Conservation (phyloP, 1,140 invertebrate genomes). For the Probaryconus sp. region DNA sequence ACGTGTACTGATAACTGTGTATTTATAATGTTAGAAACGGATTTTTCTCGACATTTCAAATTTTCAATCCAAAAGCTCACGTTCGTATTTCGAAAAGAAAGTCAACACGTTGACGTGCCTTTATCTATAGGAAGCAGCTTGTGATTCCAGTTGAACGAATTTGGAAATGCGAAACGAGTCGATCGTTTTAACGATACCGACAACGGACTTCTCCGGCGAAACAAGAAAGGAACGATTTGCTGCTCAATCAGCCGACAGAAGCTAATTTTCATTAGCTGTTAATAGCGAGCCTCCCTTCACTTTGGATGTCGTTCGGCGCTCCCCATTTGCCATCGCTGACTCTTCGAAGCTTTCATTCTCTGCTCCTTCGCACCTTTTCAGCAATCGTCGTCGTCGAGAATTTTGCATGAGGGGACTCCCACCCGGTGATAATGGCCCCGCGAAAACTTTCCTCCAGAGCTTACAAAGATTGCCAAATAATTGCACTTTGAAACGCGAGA, state of each 20-base stretch:
- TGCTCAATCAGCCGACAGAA: constrained; percentile 78
- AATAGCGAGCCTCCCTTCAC: constrained; percentile 66
- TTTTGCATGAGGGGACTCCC: constrained; percentile 62
- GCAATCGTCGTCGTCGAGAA: constrained; percentile 41
- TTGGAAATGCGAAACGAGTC: constrained; percentile 62
- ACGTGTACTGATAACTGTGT: no score
- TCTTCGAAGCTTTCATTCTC: constrained; percentile 54
- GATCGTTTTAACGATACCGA: constrained; percentile 70
- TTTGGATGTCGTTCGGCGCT: constrained; percentile 34
- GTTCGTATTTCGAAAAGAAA: no score
- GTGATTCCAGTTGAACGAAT: constrained; percentile 35
- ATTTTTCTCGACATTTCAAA: no score
- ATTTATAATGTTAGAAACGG: no score
- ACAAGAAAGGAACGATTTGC: constrained; percentile 78
- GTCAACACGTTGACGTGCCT: constrained; percentile 8
- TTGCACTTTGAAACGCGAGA: constrained; percentile 47
- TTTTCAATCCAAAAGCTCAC: no score
- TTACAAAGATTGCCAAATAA: constrained; percentile 60
- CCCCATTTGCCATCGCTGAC: constrained; percentile 58
- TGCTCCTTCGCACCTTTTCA: constrained; percentile 63
- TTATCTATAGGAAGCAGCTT: constrained; percentile 21
- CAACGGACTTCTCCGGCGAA: constrained; percentile 68
- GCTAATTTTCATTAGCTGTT: constrained; percentile 79
- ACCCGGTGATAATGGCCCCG: constrained; percentile 59
- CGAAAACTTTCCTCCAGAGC: constrained; percentile 53